Percentiles rank a stretch among this genome's conserved stretches.
Evolutionary conservation across 2,888 invertebrate genomes (phyloP).

Genomic region (Stomorhina lunata): DNA sequence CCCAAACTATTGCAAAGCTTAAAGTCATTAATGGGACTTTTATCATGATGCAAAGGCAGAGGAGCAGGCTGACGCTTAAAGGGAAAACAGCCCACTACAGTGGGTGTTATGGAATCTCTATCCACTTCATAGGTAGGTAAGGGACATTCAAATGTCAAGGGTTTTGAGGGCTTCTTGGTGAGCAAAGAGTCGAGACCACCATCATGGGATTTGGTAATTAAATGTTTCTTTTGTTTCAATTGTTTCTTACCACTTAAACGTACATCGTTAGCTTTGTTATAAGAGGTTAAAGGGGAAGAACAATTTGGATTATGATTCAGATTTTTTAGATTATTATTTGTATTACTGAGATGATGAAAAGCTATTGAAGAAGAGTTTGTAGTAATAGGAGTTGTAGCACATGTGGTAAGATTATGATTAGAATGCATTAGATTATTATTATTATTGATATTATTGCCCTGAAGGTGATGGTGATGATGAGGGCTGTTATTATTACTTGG

Average conservation of each 20-base stretch:
- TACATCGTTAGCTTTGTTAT: constrained; percentile 55
- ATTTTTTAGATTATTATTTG: constrained; percentile 8
- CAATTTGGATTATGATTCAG: constrained; percentile 22
- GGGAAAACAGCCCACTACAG: constrained; percentile 75
- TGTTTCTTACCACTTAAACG: constrained; percentile 57
- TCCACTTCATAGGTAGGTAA: constrained; percentile 71
- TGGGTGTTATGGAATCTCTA: constrained; percentile 71
- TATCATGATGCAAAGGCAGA: constrained; percentile 54
- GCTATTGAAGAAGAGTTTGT: constrained; percentile 48
- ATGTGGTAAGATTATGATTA: constrained; percentile 44
- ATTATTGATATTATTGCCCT: too few species aligned
- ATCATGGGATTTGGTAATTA: constrained; percentile 76
- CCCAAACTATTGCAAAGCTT: constrained; percentile 73
- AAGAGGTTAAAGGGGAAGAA: constrained; percentile 32
- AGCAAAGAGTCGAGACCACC: constrained; percentile 73
- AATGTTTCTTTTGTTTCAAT: constrained; percentile 57
- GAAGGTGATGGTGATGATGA: too few species aligned
- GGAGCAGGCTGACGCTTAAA: constrained; percentile 69
- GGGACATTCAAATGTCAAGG: constrained; percentile 57
- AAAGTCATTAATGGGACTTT: constrained; percentile 60
- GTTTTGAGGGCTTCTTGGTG: constrained; percentile 51
- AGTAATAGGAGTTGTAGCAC: constrained; percentile 31
- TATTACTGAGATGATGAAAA: constrained; percentile 46
- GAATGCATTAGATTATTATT: constrained; percentile 60
- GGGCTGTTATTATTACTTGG: too few species aligned